Evolutionary conservation across 2,113 vertebrate genomes (phyloP), one percentile per base, ranked within the genome.

Genomic region (Aspidoscelis tigris): DNA sequence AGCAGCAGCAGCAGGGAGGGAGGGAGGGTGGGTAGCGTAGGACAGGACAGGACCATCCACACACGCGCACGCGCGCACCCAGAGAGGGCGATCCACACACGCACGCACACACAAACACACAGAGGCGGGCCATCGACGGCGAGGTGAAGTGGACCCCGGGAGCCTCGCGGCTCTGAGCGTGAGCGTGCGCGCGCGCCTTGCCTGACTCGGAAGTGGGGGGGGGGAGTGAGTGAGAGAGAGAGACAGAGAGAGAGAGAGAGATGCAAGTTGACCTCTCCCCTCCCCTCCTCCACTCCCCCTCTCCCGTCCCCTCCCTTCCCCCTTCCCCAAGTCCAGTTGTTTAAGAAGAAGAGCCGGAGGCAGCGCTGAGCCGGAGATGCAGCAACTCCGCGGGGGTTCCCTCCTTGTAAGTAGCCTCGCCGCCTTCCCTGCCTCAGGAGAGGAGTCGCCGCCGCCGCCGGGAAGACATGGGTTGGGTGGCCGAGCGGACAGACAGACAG

Each of bases 311-410:
- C 0, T 22, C 66, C 33, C 81, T 55, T 76, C 85, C 47, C 85
- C 87, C 85, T 83, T 85, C 86, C 47, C 75, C 86, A 87, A 79
- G 85, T 85, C 90, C 90, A 83, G 86, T 77, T 61, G 74, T 86
- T 75, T 81, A 89, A 90, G 87, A 87, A 84, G 87, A 87, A 44
- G 92, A 89, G 90, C 91, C 88, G 88, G 88, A 86, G 90, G 88
- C 93, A 84, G 90, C 78, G 90, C 91, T 84, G 91, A 89, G 92
- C 91, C 83, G 88, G 93, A 90, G 90, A 89, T 88, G 93, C 92
- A 89, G 93, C 92, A 86, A 84, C 88, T 92, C 88, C 79, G 85
- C 58, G 87, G 33, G 33, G 33, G 88, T 82, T 85, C 77, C 88
- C 89, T 93, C 82, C 89, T 61, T 73, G 92, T 84, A 88, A 94